A percentile compares a stretch with the other conserved stretches of the same genome.
These are phyloP conservation scores for Martes martes DNA, from an alignment of 2,113 vertebrate species.

Conservation along the genomic window DNA sequence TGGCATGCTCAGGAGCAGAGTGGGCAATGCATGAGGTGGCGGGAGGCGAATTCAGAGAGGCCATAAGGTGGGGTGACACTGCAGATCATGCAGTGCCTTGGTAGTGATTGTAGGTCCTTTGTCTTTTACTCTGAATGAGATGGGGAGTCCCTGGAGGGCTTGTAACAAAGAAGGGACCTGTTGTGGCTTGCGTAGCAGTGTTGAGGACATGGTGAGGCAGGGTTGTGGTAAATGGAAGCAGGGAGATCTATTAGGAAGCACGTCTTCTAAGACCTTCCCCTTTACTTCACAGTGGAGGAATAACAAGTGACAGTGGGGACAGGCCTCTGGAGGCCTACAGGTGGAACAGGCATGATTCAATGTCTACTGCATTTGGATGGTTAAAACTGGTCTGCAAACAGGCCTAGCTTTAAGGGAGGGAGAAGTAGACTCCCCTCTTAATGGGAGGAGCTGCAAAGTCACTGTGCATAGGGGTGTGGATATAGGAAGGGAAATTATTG, in stretches of 20 bases:
- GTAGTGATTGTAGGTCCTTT: background rate
- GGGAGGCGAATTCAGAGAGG: background rate
- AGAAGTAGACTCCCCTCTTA: background rate
- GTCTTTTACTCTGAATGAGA: background rate
- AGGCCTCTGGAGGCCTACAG: background rate
- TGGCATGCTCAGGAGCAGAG: background rate
- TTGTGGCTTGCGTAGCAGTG: background rate
- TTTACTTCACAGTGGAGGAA: background rate
- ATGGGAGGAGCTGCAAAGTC: background rate
- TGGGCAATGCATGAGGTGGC: background rate
- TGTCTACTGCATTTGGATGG: constrained; percentile 2
- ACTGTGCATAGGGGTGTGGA: background rate
- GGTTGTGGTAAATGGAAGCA: background rate
- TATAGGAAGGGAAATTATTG: background rate
- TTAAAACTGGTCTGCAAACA: background rate
- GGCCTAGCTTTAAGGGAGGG: background rate
- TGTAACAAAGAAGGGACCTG: background rate
- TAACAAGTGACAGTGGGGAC: background rate
- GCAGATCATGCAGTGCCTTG: background rate
- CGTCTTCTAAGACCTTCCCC: background rate
- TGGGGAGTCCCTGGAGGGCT: background rate
- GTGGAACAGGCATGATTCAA: background rate
- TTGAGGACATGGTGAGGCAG: background rate
- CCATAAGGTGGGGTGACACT: background rate
- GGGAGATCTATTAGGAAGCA: background rate